phyloP scores from a whole-genome alignment of 1,140 invertebrate genomes.

The Bilobella aurantiaca region DNA sequence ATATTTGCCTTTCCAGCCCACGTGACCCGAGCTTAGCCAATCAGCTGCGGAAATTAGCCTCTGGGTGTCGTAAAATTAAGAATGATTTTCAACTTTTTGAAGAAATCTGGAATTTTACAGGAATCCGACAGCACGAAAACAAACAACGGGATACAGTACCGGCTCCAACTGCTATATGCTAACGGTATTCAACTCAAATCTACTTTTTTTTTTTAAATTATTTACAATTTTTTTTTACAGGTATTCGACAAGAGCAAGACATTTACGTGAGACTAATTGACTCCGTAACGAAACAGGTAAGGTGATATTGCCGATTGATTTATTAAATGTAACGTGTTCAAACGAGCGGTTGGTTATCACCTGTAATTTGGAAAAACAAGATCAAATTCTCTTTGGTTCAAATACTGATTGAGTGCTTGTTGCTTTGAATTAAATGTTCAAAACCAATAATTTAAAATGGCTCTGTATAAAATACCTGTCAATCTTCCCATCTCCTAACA shows the following conservation, averaged over 20 bases:
- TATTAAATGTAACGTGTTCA: not conserved
- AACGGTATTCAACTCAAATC: slow-evolving; percentile 73
- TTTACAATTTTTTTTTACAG: no score
- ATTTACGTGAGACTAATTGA: slow-evolving; percentile 96
- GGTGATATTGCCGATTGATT: not conserved
- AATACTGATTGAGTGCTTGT: not conserved
- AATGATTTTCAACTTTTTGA: no score
- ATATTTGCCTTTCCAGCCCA: not conserved
- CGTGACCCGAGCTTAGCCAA: not conserved
- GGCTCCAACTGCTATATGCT: slow-evolving; percentile 86
- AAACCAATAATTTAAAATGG: not conserved
- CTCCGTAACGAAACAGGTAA: slow-evolving; percentile 94
- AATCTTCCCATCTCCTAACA: no score
- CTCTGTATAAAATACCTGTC: no score
- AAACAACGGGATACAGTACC: slow-evolving; percentile 98
- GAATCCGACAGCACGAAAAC: slow-evolving; percentile 94
- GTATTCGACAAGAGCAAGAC: slow-evolving; percentile 94
- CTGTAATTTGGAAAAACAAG: not conserved
- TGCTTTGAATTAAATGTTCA: not conserved
- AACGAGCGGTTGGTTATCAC: not conserved
- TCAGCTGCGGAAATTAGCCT: not conserved
- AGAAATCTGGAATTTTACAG: no score
- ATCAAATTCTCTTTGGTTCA: not conserved
- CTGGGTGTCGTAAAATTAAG: not conserved
- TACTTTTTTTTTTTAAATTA: no score